Conservation (phyloP, 2,113 vertebrate genomes). For the Barnardius zonarius region DNA sequence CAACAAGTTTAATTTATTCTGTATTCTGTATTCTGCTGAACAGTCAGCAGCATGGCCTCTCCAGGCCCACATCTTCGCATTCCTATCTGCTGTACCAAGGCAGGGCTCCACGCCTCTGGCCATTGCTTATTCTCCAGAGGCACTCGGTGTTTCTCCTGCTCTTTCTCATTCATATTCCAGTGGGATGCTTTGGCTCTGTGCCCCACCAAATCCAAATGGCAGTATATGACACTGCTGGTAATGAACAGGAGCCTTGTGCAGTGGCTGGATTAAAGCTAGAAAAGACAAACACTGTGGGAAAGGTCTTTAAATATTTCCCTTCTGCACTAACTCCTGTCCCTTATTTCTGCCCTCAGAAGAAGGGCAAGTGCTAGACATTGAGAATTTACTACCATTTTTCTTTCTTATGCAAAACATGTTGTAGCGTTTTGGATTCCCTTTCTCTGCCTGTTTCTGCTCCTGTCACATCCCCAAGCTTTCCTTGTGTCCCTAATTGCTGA, state of each 20-base stretch:
- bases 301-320: slow-evolving; percentile 7
- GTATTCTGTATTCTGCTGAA: not conserved
- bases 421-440: not conserved
- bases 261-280: not conserved
- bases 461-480: not conserved
- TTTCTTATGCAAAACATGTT: not conserved
- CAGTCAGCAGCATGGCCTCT: not conserved
- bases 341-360: not conserved
- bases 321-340: not conserved
- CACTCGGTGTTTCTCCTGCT: not conserved
- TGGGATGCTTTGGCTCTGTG: slow-evolving; percentile 1
- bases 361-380: not conserved
- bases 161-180: slow-evolving; percentile 22
- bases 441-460: not conserved
- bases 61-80: not conserved
- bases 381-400: not conserved
- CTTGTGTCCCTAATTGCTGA: not conserved
- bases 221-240: slow-evolving; percentile 1
- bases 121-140: not conserved
- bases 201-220: not conserved
- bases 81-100: not conserved
- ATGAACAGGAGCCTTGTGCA: not conserved
- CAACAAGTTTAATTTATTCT: not conserved
- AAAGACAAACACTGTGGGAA: not conserved
- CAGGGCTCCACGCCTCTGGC: not conserved